Conservation (phyloP, 2,797 vertebrate genomes). For the Sebastes trivittatus region DNA sequence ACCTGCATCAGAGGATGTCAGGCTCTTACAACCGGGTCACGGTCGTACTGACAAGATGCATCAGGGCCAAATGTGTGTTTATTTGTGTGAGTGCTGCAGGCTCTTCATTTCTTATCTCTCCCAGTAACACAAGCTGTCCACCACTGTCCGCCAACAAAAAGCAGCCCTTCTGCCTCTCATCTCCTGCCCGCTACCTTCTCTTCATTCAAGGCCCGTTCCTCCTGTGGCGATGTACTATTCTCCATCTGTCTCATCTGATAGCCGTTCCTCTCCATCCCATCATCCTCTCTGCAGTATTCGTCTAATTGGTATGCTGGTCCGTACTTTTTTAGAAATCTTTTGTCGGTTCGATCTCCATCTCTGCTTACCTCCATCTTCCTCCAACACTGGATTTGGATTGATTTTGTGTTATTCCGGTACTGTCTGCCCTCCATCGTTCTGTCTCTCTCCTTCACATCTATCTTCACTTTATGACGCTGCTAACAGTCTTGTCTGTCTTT, state of each 20-base stretch:
- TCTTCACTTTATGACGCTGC: not conserved
- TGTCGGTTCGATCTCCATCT: not conserved
- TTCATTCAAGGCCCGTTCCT: conserved; percentile 31
- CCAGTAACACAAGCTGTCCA: conserved; percentile 49
- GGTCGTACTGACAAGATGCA: conserved; percentile 15
- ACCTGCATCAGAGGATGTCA: not conserved
- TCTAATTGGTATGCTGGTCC: not conserved
- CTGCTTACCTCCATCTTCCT: not conserved
- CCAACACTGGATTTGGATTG: conserved; percentile 6
- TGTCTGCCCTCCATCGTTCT: not conserved
- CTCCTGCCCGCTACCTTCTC: conserved; percentile 13
- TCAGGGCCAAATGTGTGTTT: not conserved
- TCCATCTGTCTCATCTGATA: conserved; percentile 58
- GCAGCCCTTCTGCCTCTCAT: conserved; percentile 23
- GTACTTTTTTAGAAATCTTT: not conserved
- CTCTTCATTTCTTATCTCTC: conserved; percentile 23
- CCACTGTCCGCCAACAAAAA: conserved; percentile 30
- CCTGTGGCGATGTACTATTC: conserved; percentile 25
- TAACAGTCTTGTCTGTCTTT: not conserved
- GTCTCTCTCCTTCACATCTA: not conserved
- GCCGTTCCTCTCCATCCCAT: conserved; percentile 18
- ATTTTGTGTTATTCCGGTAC: conserved; percentile 24
- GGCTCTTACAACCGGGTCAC: not conserved
- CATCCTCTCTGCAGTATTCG: not conserved
- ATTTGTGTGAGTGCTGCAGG: not conserved